Evolutionary conservation across 2,888 invertebrate genomes (phyloP), one percentile per base, ranked within the genome.

Genomic region (Erannis defoliaria): DNA sequence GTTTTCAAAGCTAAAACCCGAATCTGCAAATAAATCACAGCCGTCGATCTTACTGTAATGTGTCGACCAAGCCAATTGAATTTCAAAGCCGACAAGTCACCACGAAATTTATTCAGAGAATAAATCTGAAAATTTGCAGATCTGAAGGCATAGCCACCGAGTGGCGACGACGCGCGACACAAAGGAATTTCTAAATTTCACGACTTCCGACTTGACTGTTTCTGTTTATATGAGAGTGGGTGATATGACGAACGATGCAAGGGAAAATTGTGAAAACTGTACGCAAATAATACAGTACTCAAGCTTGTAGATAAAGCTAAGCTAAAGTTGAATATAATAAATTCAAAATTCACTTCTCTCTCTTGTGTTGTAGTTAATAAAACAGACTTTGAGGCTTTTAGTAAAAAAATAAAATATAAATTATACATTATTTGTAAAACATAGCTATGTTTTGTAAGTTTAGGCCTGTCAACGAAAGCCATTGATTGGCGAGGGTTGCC

Each of bases 91-190:
- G 85, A 86, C 88, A 89, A 86, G 89, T 85, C 86, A 92, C 92
- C 90, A 86, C 91, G 83, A 91, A 93, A 90, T 92, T 89, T 93
- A 93, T 93, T 92, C 93, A 90, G 91, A 91, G 92, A 93, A 93
- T 91, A 93, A 92, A 93, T 93, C 92, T 93, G 89, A 92, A 92
- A 93, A 92, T 91, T 93, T 91, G 92, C 89, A 90, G 89, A 90
- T 92, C 89, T 88, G 83, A 93, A 87, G 90, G 89, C 90, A 87
- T 88, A 86, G 86, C 87, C 82, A 84, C 84, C 84, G 89, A 88
- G 88, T 87, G 90, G 88, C 89, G 88, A 84, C 88, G 88, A 89
- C 84, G 85, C 85, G 85, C 89, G 82, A 88, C 88, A 89, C 93
- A 93, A 93, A 93, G 91, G 93, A 88, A 90, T 91, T 89, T 90